These are phyloP conservation scores for Drepana arcuata DNA, from an alignment of 1,140 invertebrate genomes.

Conservation along the genomic window DNA sequence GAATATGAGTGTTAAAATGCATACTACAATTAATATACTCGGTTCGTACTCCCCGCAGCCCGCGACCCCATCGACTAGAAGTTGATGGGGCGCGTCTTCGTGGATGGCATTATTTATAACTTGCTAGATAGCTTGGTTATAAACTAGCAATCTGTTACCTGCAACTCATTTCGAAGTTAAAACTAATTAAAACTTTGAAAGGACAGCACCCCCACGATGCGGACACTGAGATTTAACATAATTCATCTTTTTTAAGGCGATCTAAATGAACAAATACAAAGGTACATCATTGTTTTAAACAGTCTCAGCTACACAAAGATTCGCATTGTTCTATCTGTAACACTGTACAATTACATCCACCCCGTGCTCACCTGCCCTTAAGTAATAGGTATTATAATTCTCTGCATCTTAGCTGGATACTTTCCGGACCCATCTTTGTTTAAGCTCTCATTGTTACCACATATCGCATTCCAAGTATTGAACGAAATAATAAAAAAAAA, in stretches of 20 bases:
- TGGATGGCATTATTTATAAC: too few relatives aligned
- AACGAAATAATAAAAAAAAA: slow-evolving; percentile 43
- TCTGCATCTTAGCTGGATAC: slow-evolving; percentile 32
- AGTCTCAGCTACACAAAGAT: slow-evolving; percentile 22
- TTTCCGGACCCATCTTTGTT: slow-evolving; percentile 15
- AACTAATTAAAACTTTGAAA: not conserved
- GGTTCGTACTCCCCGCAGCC: too few relatives aligned
- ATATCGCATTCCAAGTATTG: slow-evolving; percentile 20
- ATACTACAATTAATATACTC: too few relatives aligned
- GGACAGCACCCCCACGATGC: slow-evolving; percentile 31
- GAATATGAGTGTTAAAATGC: too few relatives aligned
- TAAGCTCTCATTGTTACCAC: slow-evolving; percentile 18
- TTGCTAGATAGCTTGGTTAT: too few relatives aligned
- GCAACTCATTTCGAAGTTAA: not conserved
- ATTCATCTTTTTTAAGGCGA: slow-evolving; percentile 3
- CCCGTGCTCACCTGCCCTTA: slow-evolving; percentile 36
- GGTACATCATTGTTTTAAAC: slow-evolving; percentile 37
- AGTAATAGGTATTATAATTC: slow-evolving; percentile 30
- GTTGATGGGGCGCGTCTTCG: too few relatives aligned
- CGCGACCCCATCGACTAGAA: too few relatives aligned
- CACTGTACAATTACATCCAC: slow-evolving; percentile 15
- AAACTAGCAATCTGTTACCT: slow-evolving; percentile 44
- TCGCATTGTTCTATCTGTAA: not conserved
- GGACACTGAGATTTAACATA: slow-evolving; percentile 6
- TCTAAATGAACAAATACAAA: slow-evolving; percentile 20